These are phyloP conservation scores for Brachionus angularis DNA, from an alignment of 1,140 invertebrate species.

Conservation along the genomic window DNA sequence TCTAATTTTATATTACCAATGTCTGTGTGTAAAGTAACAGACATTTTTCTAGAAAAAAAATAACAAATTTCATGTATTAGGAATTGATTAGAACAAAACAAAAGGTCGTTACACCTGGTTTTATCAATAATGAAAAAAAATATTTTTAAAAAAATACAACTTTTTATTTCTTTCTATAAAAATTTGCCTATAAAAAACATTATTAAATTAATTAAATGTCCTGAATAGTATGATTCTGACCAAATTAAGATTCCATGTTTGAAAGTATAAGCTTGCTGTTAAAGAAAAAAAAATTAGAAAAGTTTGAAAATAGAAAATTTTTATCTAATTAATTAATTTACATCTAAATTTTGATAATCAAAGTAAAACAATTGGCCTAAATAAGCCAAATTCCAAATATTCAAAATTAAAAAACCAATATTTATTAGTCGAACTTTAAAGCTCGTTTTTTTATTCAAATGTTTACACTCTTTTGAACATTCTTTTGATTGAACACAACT, in stretches of 20 bases:
- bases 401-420: not conserved
- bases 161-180: not conserved
- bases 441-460: not conserved
- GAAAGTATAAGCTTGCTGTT: not conserved
- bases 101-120: not conserved
- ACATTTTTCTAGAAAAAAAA: constrained; percentile 63
- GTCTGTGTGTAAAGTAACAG: constrained; percentile 91
- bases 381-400: constrained; percentile 22
- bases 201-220: constrained; percentile 22
- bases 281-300: not conserved
- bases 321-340: not conserved
- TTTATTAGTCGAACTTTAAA: constrained; percentile 5
- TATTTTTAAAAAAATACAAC: constrained; percentile 15
- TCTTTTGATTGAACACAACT: not conserved
- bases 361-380: constrained; percentile 35
- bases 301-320: not conserved
- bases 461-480: constrained; percentile 1
- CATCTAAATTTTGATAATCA: not conserved
- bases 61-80: not conserved
- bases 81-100: not conserved
- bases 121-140: not conserved
- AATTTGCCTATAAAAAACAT: constrained; percentile 8
- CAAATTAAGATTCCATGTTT: not conserved
- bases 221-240: constrained; percentile 28
- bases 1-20: constrained; percentile 88